Evolutionary conservation across 2,888 invertebrate species (phyloP).

Genomic region (Amphipoea lucens): DNA sequence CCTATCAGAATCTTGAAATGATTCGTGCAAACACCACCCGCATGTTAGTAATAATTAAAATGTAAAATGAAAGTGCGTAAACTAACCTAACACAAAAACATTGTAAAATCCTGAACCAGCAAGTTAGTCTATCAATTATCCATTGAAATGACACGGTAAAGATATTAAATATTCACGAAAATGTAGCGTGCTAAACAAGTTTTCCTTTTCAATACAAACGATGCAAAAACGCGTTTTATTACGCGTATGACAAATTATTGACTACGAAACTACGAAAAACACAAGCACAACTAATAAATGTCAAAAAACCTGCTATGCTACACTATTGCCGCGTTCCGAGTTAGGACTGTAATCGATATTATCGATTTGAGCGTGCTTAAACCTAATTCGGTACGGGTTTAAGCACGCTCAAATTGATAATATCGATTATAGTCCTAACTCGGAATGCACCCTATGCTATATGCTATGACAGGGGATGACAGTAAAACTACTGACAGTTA

Average conservation of each 20-base stretch:
- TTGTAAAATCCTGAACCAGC: constrained; percentile 29
- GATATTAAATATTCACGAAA: constrained; percentile 11
- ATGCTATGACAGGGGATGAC: too few relatives aligned
- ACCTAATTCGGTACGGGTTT: too few relatives aligned
- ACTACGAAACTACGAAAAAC: constrained; percentile 34
- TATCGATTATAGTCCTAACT: too few relatives aligned
- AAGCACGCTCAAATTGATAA: too few relatives aligned
- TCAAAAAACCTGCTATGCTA: constrained; percentile 15
- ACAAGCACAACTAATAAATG: neutral
- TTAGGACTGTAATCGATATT: too few relatives aligned
- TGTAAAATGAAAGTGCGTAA: constrained; percentile 47
- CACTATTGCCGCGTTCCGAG: too few relatives aligned
- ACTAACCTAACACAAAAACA: constrained; percentile 59
- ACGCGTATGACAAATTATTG: constrained; percentile 12
- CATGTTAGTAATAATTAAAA: constrained; percentile 38
- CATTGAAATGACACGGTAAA: constrained; percentile 33
- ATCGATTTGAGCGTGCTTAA: too few relatives aligned
- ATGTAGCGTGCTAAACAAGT: constrained; percentile 12
- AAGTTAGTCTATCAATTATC: constrained; percentile 20
- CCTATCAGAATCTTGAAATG: constrained; percentile 1
- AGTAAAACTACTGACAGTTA: too few relatives aligned
- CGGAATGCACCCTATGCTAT: too few relatives aligned
- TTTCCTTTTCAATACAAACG: constrained; percentile 8
- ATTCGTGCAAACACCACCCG: constrained; percentile 14
- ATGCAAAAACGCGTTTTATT: constrained; percentile 7